A percentile compares a stretch with the other conserved stretches of the same genome.
Evolutionary conservation across 2,113 vertebrate species (phyloP).

Genomic region (pig (Sus scrofa)): T2T-Sscrofa CM000822.6:58455001-58455500

Average conservation of each 20-base stretch:
- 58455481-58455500: not conserved
- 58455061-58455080: not conserved
- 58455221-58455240: not conserved
- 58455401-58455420: not conserved
- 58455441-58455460: not conserved
- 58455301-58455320: not conserved
- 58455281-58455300: not conserved
- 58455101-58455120: not conserved
- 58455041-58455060: not conserved
- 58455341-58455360: not conserved
- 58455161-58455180: not conserved
- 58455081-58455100: not conserved
- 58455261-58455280: not conserved
- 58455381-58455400: not conserved
- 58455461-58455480: not conserved
- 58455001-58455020: not conserved
- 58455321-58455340: not conserved
- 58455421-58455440: not conserved
- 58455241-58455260: not conserved
- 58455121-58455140: not conserved
- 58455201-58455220: not conserved
- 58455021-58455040: not conserved
- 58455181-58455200: not conserved
- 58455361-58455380: not conserved
- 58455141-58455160: not conserved